These are phyloP conservation scores for Micropoecilia bifurca DNA, from an alignment of 2,797 vertebrate genomes.

Conservation along the genomic window DNA sequence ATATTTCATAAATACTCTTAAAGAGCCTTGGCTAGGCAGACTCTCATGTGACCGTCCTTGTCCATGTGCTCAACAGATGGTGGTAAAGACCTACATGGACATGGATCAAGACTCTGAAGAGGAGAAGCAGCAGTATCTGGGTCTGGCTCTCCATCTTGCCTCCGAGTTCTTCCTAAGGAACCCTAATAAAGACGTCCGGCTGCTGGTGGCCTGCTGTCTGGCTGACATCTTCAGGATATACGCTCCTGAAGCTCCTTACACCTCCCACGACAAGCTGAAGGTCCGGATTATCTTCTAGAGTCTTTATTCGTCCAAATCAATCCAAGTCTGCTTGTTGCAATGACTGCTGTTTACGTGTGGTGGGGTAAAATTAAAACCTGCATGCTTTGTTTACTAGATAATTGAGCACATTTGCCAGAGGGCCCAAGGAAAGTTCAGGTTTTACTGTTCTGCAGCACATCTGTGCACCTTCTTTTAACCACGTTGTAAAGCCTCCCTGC, in stretches of 20 bases:
- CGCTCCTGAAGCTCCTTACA: constrained; percentile 98
- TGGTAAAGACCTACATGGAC: constrained; percentile 99
- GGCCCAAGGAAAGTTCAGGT: not conserved
- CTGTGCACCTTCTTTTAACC: not conserved
- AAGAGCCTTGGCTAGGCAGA: not conserved
- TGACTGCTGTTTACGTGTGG: not conserved
- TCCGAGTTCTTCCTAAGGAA: constrained; percentile 99
- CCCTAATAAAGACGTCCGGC: constrained; percentile 98
- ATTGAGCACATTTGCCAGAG: constrained; percentile 3
- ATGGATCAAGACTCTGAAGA: constrained; percentile 99
- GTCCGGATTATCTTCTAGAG: constrained; percentile 64
- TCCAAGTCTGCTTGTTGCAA: constrained; percentile 2
- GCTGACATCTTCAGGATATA: constrained; percentile 99
- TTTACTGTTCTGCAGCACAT: not conserved
- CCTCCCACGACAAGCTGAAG: constrained; percentile 99
- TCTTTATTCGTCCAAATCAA: not conserved
- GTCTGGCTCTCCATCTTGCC: constrained; percentile 95
- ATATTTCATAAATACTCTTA: not conserved
- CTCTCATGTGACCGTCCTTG: not conserved
- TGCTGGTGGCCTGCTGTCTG: constrained; percentile 98
- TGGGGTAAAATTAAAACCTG: not conserved
- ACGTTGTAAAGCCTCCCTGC: not conserved
- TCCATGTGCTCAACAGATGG: constrained; percentile 85
- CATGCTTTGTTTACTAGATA: not conserved
- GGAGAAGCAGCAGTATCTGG: constrained; percentile 98